Evolutionary conservation across 2,797 vertebrate genomes (phyloP), one percentile per base, ranked within the genome.

Genomic region (Danio jaintianensis): DNA sequence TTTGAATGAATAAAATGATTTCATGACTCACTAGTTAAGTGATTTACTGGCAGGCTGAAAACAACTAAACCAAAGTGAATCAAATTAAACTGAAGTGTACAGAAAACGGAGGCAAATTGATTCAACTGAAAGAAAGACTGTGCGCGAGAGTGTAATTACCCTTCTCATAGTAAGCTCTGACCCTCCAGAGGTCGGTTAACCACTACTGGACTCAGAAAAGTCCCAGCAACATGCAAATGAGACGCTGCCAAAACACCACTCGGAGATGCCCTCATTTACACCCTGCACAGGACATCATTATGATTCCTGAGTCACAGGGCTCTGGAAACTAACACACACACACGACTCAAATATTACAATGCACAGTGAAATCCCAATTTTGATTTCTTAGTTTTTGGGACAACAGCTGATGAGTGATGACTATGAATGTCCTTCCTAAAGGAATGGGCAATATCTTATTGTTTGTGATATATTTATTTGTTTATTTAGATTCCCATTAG

Each of bases 91-190:
- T 38, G 68, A 74, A 64, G 7, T 63, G 6, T 72, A 53, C 64
- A 42, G 50, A 73, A 76, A 73, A 68, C 45, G 58, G 12, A 73
- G 56, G 61, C 42, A 61, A 61, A 69, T 16, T 36, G 15, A 59
- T 59, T 68, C 9, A 77, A 50, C 67, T 80, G 72, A 71, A 16
- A 47, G 8, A 47, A 29, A 53, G 29, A 69, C 63, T 59, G 58
- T 40, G 18, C 38, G 29, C 81, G 55, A 16, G 43, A 47, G 64
- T 76, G 75, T 72, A 66, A 79, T 82, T 68, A 82, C 52, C 80
- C 64, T 79, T 29, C 52, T 75, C 64, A 75, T 52, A 74, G 68
- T 29, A 71, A n/a, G 50, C 48, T 45, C 18, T 56, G 79, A 50
- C 55, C 67, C 42, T 48, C 52, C 15, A 62, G 38, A 63, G 70